A percentile compares a stretch with the other conserved stretches of the same genome.
These are phyloP conservation scores for Vesta saturnalis DNA, from an alignment of 2,888 invertebrate species.

Conservation along the genomic window DNA sequence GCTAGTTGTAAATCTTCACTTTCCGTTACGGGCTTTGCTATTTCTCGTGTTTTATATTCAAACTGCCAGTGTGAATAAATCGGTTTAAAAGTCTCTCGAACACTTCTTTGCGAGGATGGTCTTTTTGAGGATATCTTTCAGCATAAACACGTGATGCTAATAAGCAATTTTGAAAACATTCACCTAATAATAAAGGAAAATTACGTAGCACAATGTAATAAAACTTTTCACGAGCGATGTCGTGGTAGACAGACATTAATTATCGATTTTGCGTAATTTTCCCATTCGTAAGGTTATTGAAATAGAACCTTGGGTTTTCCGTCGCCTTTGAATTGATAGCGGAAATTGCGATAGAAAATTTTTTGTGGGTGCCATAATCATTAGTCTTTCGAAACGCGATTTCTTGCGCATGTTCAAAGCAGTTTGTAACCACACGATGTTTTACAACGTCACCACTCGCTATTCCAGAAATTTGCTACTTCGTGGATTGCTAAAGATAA, in stretches of 20 bases:
- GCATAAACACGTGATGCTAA: no score
- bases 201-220: constrained; percentile 19
- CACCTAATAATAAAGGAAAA: constrained; percentile 11
- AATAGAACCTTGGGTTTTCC: constrained; percentile 53
- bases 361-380: constrained; percentile 61
- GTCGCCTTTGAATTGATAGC: constrained; percentile 59
- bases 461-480: constrained; percentile 38
- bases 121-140: no score
- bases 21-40: no score
- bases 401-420: constrained; percentile 38
- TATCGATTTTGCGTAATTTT: constrained; percentile 36
- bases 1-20: no score
- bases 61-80: no score
- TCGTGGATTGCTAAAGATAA: constrained; percentile 36
- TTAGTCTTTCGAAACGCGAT: constrained; percentile 56
- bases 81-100: no score
- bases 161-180: no score
- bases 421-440: constrained; percentile 41
- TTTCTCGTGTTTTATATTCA: no score
- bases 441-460: constrained; percentile 42
- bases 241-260: constrained; percentile 36
- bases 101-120: no score
- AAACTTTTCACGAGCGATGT: constrained; percentile 29
- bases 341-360: constrained; percentile 62
- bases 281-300: constrained; percentile 53